A percentile compares a stretch with the other conserved stretches of the same genome.
These are phyloP conservation scores for Tragelaphus eurycerus DNA, from an alignment of 2,797 vertebrate genomes.

Conservation along the genomic window DNA sequence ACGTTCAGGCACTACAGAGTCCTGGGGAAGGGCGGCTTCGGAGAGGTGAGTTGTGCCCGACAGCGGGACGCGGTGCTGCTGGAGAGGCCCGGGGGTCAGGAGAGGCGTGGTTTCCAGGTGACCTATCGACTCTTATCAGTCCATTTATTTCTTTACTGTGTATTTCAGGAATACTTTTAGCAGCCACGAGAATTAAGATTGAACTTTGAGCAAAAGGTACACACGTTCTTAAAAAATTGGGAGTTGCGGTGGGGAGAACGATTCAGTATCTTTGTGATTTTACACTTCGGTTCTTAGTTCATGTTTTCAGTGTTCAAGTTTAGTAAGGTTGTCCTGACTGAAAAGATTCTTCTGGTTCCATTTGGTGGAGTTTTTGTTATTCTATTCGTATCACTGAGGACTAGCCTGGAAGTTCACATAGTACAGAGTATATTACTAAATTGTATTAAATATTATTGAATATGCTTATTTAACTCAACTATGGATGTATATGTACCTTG, in stretches of 20 bases:
- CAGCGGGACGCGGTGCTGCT: too few relatives aligned
- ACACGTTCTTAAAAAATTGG: neutral
- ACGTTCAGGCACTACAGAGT: slow-evolving; percentile 97
- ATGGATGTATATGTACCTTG: neutral
- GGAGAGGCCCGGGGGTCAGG: too few relatives aligned
- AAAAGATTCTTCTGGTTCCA: neutral
- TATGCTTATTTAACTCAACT: neutral
- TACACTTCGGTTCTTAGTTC: neutral
- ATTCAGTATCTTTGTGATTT: neutral
- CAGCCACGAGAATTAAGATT: neutral
- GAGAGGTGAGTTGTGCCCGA: slow-evolving; percentile 56
- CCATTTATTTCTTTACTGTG: neutral
- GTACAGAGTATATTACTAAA: neutral
- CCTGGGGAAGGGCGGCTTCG: slow-evolving; percentile 97
- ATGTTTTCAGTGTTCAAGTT: neutral
- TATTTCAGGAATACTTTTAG: neutral
- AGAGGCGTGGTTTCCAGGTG: neutral
- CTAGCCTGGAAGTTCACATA: neutral
- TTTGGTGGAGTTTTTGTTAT: neutral
- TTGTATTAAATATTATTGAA: neutral
- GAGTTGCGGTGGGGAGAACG: neutral
- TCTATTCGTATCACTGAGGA: neutral
- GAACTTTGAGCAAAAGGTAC: neutral
- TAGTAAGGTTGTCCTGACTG: neutral
- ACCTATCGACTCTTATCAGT: too few relatives aligned